A percentile compares a stretch with the other conserved stretches of the same genome.
Evolutionary conservation across 2,797 vertebrate genomes (phyloP).

Genomic region (Halcyon leucocephala): DNA sequence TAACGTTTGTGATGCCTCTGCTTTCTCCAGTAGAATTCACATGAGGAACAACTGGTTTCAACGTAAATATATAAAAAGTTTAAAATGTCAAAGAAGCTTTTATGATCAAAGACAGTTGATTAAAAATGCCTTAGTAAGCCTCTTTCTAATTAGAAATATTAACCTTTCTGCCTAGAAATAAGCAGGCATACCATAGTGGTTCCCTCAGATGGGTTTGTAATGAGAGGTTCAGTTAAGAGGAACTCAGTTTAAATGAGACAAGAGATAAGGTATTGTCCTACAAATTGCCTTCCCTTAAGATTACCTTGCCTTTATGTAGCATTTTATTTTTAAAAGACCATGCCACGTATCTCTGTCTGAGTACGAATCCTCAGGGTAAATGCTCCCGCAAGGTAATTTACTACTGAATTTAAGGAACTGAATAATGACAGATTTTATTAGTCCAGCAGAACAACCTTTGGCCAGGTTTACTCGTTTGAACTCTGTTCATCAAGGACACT

Average conservation of each 20-base stretch:
- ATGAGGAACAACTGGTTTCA: conserved; percentile 32
- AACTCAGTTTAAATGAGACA: not conserved
- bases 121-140: conserved; percentile 10
- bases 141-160: conserved; percentile 52
- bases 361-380: not conserved
- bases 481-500: not conserved
- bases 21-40: conserved; percentile 28
- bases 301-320: not conserved
- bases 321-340: conserved; percentile 9
- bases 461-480: conserved; percentile 3
- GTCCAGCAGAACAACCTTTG: conserved; percentile 7
- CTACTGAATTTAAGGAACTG: not conserved
- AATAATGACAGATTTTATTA: conserved; percentile 40
- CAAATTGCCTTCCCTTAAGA: not conserved
- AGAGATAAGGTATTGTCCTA: not conserved
- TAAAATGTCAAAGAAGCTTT: conserved; percentile 20
- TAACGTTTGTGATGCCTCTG: not conserved
- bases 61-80: conserved; percentile 52
- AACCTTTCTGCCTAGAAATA: conserved; percentile 51
- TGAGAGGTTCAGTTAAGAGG: conserved; percentile 3
- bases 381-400: not conserved
- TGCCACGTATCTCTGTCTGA: not conserved
- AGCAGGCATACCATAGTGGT: not conserved
- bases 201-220: not conserved
- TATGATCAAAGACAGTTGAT: not conserved